Evolutionary conservation across 2,888 invertebrate genomes (phyloP).

Genomic region (Panopea generosa): DNA sequence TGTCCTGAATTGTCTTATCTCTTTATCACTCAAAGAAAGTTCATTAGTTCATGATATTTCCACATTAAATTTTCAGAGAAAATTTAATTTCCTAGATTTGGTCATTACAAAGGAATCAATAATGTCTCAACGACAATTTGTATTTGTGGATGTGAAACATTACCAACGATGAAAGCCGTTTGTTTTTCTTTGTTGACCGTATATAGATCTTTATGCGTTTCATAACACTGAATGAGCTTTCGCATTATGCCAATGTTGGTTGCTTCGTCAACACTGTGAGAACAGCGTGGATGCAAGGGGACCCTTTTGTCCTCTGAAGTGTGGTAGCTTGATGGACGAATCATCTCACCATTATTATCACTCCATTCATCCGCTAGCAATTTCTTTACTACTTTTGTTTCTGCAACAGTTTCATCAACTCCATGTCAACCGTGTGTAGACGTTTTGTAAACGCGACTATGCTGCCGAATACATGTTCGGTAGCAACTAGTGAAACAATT

Average conservation of each 20-base stretch:
- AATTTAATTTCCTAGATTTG: too few species aligned
- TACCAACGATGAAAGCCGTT: constrained; percentile 11
- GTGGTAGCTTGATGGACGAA: too few species aligned
- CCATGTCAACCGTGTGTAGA: constrained; percentile 24
- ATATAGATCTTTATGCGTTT: constrained; percentile 29
- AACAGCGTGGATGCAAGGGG: neutral
- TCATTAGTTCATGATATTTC: too few species aligned
- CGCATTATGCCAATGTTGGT: neutral
- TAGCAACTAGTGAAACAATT: constrained; percentile 24
- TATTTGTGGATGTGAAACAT: constrained; percentile 9
- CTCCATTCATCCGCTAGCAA: constrained; percentile 6
- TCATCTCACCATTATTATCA: too few species aligned
- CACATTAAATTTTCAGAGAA: too few species aligned
- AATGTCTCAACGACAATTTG: too few species aligned
- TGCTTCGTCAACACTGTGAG: constrained; percentile 8
- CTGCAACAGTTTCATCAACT: constrained; percentile 30
- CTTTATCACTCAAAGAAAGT: too few species aligned
- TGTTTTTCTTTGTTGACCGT: constrained; percentile 18
- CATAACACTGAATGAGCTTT: too few species aligned
- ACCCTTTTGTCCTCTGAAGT: constrained; percentile 8
- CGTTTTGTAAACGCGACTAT: constrained; percentile 28
- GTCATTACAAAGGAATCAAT: too few species aligned
- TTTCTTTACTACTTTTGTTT: constrained; percentile 22
- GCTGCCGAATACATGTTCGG: constrained; percentile 38
- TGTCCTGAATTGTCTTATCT: too few species aligned